These are phyloP conservation scores for Leguminivora glycinivorella DNA, from an alignment of 1,140 invertebrate species.

Conservation along the genomic window DNA sequence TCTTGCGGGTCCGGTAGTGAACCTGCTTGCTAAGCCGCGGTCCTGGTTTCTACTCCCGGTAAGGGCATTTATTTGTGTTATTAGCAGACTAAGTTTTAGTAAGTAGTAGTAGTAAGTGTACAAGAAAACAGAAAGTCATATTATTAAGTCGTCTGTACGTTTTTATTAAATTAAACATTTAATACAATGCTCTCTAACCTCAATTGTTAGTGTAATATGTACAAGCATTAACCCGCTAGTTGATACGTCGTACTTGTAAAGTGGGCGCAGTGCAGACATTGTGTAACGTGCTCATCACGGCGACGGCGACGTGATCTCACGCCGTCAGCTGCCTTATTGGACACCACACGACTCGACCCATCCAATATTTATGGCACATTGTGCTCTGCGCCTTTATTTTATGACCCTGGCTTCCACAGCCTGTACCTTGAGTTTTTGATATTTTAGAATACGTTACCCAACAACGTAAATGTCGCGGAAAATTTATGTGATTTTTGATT, in stretches of 20 bases:
- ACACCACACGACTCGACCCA: conserved; percentile 6
- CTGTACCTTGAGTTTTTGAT: neutral
- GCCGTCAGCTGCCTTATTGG: conserved; percentile 16
- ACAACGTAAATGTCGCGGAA: no score
- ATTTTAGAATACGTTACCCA: no score
- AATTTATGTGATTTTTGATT: no score
- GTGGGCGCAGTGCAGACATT: conserved; percentile 36
- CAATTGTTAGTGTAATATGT: neutral
- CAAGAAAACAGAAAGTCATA: no score
- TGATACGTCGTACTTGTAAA: conserved; percentile 1
- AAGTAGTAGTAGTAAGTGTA: no score
- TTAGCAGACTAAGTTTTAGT: no score
- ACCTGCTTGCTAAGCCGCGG: no score
- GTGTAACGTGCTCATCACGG: conserved; percentile 32
- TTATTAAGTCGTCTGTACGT: no score
- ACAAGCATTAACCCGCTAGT: neutral
- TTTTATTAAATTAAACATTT: neutral
- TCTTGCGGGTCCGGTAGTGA: no score
- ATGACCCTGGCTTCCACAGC: neutral
- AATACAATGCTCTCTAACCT: neutral
- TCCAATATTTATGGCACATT: conserved; percentile 19
- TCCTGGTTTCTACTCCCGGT: no score
- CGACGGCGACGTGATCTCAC: conserved; percentile 8
- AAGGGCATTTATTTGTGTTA: no score
- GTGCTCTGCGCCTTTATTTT: conserved; percentile 13